These are phyloP conservation scores for Hymenopus coronatus DNA, from an alignment of 2,888 invertebrate genomes.

Conservation along the genomic window DNA sequence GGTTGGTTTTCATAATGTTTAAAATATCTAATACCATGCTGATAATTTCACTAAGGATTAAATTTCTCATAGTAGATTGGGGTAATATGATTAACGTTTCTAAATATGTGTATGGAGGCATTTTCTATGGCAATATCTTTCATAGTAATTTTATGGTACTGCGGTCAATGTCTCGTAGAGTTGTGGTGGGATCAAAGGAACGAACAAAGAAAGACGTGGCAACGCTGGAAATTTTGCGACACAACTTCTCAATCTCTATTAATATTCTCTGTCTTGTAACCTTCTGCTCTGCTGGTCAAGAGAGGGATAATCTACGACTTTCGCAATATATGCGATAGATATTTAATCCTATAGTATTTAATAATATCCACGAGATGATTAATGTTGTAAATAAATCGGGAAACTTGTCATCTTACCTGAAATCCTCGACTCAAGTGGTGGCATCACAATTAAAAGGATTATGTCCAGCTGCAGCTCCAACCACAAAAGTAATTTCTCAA, in stretches of 20 bases:
- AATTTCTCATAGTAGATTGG: too few species aligned
- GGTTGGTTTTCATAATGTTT: too few species aligned
- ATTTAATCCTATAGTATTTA: not conserved
- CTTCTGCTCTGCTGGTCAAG: not conserved
- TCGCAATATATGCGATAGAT: not conserved
- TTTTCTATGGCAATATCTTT: too few species aligned
- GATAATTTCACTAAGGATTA: too few species aligned
- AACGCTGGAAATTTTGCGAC: not conserved
- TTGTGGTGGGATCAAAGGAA: too few species aligned
- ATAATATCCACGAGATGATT: constrained; percentile 52
- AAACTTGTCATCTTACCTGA: constrained; percentile 64
- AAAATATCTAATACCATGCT: too few species aligned
- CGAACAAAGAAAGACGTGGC: not conserved
- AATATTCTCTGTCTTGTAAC: not conserved
- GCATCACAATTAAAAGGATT: constrained; percentile 63
- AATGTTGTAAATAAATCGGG: constrained; percentile 66
- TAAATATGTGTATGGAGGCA: too few species aligned
- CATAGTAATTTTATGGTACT: too few species aligned
- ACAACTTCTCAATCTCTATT: not conserved
- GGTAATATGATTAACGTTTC: too few species aligned
- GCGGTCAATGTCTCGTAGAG: too few species aligned
- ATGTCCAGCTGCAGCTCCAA: constrained; percentile 48
- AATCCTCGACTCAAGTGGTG: constrained; percentile 65
- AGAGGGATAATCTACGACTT: not conserved
- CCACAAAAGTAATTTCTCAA: constrained; percentile 46